Evolutionary conservation across 1,140 invertebrate genomes (phyloP).

Genomic region (Aphelinus certus): DNA sequence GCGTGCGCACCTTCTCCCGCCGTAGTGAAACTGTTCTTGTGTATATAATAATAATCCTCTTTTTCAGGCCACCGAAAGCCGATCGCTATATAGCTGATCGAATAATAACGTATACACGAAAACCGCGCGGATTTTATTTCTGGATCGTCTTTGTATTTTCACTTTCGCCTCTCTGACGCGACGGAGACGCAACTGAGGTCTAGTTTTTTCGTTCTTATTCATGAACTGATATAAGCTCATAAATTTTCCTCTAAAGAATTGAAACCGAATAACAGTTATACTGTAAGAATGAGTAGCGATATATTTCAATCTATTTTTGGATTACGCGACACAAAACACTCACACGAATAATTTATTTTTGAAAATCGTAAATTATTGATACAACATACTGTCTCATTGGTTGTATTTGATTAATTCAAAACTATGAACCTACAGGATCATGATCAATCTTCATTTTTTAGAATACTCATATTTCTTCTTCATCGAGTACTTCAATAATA

Average conservation of each 20-base stretch:
- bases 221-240: background rate
- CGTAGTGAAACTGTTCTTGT: background rate
- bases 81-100: background rate
- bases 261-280: no score
- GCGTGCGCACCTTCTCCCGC: background rate
- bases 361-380: no score
- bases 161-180: background rate
- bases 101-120: background rate
- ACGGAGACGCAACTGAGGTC: background rate
- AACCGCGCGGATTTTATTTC: constrained; percentile 9
- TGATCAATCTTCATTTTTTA: no score
- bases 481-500: no score
- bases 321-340: no score
- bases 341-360: no score
- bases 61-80: background rate
- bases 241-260: constrained; percentile 1
- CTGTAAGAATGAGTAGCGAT: constrained; percentile 8
- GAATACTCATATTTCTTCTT: no score
- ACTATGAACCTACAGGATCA: no score
- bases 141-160: constrained; percentile 12
- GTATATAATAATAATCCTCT: constrained; percentile 23
- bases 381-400: no score
- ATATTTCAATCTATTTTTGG: constrained; percentile 9
- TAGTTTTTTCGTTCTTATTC: constrained; percentile 1
- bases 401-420: no score